Evolutionary conservation across 2,888 invertebrate genomes (phyloP).

Genomic region (Eupeodes latifasciatus): DNA sequence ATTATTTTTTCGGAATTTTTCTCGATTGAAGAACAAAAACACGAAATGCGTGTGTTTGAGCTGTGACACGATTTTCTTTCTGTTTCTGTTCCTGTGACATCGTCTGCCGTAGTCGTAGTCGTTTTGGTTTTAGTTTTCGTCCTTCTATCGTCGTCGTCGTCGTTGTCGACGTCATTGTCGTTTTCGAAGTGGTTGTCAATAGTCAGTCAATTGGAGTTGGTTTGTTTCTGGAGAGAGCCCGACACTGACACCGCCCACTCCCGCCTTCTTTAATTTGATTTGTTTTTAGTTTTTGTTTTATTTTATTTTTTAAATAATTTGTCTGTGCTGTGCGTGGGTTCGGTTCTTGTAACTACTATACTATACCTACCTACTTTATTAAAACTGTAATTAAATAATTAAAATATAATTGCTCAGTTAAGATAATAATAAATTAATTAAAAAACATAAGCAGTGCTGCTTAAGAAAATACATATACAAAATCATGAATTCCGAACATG

Average conservation of each 20-base stretch:
- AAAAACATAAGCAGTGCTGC: slow-evolving; percentile 41
- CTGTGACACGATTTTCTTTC: slow-evolving; percentile 73
- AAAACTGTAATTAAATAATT: slow-evolving; percentile 59
- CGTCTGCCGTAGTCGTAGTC: slow-evolving; percentile 47
- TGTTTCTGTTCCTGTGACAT: slow-evolving; percentile 66
- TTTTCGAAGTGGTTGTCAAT: slow-evolving; percentile 32
- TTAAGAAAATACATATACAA: slow-evolving; percentile 78
- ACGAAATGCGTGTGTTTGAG: slow-evolving; percentile 69
- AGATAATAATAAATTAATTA: slow-evolving; percentile 47
- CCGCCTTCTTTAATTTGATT: slow-evolving; percentile 49
- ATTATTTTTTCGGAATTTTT: slow-evolving; percentile 4
- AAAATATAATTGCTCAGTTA: slow-evolving; percentile 61
- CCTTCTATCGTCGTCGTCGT: slow-evolving; percentile 63
- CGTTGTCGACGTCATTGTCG: slow-evolving; percentile 39
- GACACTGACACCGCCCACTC: slow-evolving; percentile 62
- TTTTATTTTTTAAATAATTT: neutral
- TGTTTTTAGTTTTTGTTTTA: slow-evolving; percentile 36
- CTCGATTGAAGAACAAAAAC: slow-evolving; percentile 22
- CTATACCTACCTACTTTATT: slow-evolving; percentile 32
- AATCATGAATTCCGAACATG: slow-evolving; percentile 84
- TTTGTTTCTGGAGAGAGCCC: slow-evolving; percentile 53
- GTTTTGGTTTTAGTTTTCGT: slow-evolving; percentile 30
- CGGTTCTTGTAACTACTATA: slow-evolving; percentile 46
- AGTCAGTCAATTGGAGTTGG: slow-evolving; percentile 3
- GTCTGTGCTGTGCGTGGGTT: slow-evolving; percentile 63